Conservation (phyloP, 2,797 vertebrate species). For the Tragelaphus oryx region DNA sequence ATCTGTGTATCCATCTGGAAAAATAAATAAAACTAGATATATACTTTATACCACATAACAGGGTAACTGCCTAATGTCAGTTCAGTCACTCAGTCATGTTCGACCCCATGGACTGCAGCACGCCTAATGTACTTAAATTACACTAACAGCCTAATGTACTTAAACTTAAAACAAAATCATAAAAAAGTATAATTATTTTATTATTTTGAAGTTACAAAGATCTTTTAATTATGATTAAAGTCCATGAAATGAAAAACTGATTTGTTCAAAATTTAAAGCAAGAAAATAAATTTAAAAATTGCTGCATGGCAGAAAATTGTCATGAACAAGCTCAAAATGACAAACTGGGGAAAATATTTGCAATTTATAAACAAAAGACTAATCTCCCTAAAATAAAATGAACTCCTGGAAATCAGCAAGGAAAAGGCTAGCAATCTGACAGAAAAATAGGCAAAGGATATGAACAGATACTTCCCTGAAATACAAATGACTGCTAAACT, state of each 20-base stretch:
- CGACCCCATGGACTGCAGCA: not conserved
- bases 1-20: not conserved
- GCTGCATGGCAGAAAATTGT: not conserved
- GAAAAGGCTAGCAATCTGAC: not conserved
- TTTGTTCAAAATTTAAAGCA: not conserved
- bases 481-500: not conserved
- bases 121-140: not conserved
- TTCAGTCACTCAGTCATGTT: not conserved
- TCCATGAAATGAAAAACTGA: not conserved
- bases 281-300: not conserved
- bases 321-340: not conserved
- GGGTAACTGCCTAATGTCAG: not conserved
- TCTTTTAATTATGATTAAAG: not conserved
- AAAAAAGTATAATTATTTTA: not conserved
- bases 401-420: not conserved
- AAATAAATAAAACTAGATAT: not conserved
- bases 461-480: not conserved
- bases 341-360: not conserved
- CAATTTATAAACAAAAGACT: not conserved
- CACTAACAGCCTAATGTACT: not conserved
- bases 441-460: not conserved
- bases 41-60: not conserved
- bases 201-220: not conserved
- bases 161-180: not conserved
- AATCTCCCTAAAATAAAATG: not conserved